Conservation (phyloP, 2,113 vertebrate species). For the Ginglymostoma cirratum region DNA sequence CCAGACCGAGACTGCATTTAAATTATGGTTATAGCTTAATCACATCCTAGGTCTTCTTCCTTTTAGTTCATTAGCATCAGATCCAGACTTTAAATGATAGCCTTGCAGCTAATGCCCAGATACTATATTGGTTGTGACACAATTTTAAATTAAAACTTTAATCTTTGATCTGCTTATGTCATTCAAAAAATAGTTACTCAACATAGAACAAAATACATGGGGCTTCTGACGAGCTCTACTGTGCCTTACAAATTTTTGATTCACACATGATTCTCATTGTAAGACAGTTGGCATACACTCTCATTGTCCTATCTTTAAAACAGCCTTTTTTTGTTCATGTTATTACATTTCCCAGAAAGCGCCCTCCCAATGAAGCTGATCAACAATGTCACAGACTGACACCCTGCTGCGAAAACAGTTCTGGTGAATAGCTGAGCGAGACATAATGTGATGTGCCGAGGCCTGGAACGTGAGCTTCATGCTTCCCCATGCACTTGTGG, state of each 20-base stretch:
- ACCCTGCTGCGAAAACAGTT: slow-evolving; percentile 42
- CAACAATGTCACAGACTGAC: slow-evolving; percentile 45
- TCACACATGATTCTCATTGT: neutral
- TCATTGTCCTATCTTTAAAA: neutral
- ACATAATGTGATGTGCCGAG: slow-evolving; percentile 47
- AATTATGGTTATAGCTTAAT: neutral
- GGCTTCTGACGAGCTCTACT: neutral
- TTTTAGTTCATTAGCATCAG: neutral
- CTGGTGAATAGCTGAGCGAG: slow-evolving; percentile 45
- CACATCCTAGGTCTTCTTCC: neutral
- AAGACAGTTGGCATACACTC: neutral
- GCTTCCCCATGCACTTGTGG: slow-evolving; percentile 43
- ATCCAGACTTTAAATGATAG: neutral
- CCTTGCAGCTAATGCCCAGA: neutral
- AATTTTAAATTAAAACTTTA: neutral
- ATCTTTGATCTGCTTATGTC: neutral
- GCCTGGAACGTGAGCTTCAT: slow-evolving; percentile 45
- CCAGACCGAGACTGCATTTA: neutral
- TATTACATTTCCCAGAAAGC: neutral
- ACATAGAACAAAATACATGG: neutral
- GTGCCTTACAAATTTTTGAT: neutral
- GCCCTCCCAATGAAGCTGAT: neutral
- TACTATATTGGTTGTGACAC: neutral
- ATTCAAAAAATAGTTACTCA: neutral
- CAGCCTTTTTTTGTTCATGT: neutral